These are phyloP conservation scores for Echinarachnius parma DNA, from an alignment of 53 echinoderm and acorn worm species.

Conservation along the genomic window DNA sequence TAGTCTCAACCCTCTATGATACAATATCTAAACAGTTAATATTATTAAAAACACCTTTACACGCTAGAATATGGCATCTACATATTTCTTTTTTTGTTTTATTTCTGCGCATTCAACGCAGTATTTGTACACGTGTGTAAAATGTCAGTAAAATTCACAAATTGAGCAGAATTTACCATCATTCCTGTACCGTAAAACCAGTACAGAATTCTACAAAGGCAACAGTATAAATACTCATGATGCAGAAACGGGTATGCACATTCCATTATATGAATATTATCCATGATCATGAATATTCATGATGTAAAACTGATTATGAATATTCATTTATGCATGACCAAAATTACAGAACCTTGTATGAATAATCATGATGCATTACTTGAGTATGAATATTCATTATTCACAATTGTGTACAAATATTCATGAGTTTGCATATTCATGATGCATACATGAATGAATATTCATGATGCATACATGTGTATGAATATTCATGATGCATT, in stretches of 20 bases:
- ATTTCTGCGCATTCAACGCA: conserved; percentile 27
- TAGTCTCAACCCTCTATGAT: conserved; percentile 31
- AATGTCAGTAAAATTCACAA: conserved; percentile 2
- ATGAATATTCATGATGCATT: too few species aligned
- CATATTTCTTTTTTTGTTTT: conserved; percentile 7
- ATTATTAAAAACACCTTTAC: conserved; percentile 32
- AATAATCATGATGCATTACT: too few species aligned
- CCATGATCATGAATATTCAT: neutral
- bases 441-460: too few species aligned
- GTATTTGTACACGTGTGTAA: conserved; percentile 8
- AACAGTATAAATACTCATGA: conserved; percentile 11
- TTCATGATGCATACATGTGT: too few species aligned
- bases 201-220: conserved; percentile 34
- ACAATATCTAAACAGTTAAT: conserved; percentile 2
- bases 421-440: too few species aligned
- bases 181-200: conserved; percentile 21
- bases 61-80: conserved; percentile 8
- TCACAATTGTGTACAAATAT: too few species aligned
- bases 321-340: conserved; percentile 1
- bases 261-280: neutral
- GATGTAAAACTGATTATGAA: neutral
- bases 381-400: too few species aligned
- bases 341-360: too few species aligned
- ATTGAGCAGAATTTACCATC: neutral
- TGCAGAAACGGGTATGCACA: neutral